Base-by-base conservation (phyloP, 2,113 vertebrate species). In the Bos indicus region DNA sequence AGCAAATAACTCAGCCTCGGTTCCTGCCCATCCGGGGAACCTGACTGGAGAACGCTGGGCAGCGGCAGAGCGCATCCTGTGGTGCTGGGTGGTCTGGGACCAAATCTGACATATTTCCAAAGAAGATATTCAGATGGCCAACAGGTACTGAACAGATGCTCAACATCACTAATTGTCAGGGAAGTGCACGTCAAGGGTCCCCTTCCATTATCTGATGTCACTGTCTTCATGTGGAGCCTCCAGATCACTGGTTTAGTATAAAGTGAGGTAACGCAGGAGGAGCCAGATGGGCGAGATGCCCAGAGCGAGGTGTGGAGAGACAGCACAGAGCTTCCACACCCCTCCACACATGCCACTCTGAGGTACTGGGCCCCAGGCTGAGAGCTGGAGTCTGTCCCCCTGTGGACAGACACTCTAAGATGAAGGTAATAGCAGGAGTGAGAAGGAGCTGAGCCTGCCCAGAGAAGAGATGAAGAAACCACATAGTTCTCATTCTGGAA, bases 51-150 rank as follows among this genome's bases (percentile, higher is more conserved):
- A 52, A 71, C 16, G 4, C 2, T 1, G 30, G 6, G 21, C 51
- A 23, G 67, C 0, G 0, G 0, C 81, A 56, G 46, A 80, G 10
- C 1, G 2, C 15, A 16, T 5, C 17, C 81, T n/a, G 26, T 4
- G 13, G 46, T 19, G 52, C 19, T 14, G 13, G 52, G 60, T 81
- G 16, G 67, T 43, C 48, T 48, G 16, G 54, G 80, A 54, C 52
- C 80, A 6, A 2, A 82, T 21, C 2, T 52, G 80, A 82, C 19
- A 2, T 7, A 54, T 54, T 54, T 82, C 30, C 10, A 54, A 13
- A 82, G 48, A 82, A 82, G 48, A 82, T 13, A 82, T 23, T 52
- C 48, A 82, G 33, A 54, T 1, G 6, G 33, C 33, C 51, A 54
- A 4, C 33, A 82, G 51, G 3, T 54, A 23, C 51, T 33, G 6